These are phyloP conservation scores for Conus ventricosus DNA, from an alignment of 1,140 invertebrate genomes.

Conservation along the genomic window DNA sequence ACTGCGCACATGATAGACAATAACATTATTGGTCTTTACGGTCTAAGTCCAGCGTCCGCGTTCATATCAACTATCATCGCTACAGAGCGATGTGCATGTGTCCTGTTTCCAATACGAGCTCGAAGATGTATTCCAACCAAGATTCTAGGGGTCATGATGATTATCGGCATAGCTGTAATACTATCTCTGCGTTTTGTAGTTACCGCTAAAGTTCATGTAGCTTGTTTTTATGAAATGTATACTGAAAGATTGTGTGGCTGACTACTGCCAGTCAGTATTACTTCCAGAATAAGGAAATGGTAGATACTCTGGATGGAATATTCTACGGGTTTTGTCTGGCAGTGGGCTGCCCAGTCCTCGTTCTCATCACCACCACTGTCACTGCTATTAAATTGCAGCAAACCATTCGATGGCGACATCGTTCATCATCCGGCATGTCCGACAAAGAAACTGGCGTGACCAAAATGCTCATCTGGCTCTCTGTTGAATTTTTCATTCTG, in stretches of 20 bases:
- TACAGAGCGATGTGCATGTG: background rate
- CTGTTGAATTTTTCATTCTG: background rate
- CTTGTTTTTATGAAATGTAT: background rate
- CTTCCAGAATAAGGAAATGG: constrained; percentile 1
- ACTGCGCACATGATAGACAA: background rate
- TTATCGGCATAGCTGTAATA: background rate
- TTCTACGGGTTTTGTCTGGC: constrained; percentile 24
- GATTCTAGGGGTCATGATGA: background rate
- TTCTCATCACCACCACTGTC: background rate
- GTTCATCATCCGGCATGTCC: background rate
- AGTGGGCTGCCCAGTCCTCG: constrained; percentile 11
- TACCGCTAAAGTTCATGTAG: background rate
- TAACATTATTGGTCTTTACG: background rate
- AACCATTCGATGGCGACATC: background rate
- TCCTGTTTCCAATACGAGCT: background rate
- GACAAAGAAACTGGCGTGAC: constrained; percentile 9
- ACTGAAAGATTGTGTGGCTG: background rate
- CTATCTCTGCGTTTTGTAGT: background rate
- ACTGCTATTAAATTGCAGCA: background rate
- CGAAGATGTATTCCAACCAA: background rate
- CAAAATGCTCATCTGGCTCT: constrained; percentile 5
- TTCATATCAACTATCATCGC: background rate
- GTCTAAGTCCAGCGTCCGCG: background rate
- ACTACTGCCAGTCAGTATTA: background rate
- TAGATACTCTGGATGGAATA: constrained; percentile 9